Evolutionary conservation across 2,888 invertebrate genomes (phyloP).

Genomic region (Apodemia hepburni): DNA sequence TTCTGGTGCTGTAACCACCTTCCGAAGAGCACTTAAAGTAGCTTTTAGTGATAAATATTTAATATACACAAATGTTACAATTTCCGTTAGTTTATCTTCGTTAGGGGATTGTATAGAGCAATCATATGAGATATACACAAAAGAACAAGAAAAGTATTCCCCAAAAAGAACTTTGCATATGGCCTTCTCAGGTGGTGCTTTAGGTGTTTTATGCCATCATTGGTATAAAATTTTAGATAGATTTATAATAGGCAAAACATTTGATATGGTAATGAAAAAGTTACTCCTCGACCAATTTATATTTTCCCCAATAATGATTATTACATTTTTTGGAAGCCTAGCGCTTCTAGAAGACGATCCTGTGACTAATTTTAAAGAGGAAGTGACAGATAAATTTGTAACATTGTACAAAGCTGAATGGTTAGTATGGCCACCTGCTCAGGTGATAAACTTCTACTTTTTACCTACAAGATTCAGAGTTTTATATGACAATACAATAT

Average conservation of each 20-base stretch:
- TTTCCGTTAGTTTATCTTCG: constrained; percentile 89
- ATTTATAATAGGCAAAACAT: constrained; percentile 85
- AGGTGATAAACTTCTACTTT: constrained; percentile 94
- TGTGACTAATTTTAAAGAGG: constrained; percentile 82
- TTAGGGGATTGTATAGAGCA: constrained; percentile 92
- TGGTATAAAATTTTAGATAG: constrained; percentile 93
- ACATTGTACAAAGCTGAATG: constrained; percentile 93
- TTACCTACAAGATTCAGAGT: constrained; percentile 92
- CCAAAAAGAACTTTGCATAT: constrained; percentile 86
- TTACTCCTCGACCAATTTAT: constrained; percentile 91
- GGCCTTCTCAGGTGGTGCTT: constrained; percentile 88
- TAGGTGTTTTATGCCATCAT: constrained; percentile 91
- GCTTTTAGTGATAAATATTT: constrained; percentile 86
- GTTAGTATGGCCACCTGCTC: constrained; percentile 97
- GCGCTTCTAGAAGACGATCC: constrained; percentile 86
- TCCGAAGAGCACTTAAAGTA: constrained; percentile 48
- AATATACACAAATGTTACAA: constrained; percentile 89
- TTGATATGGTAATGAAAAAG: constrained; percentile 87
- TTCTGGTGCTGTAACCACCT: constrained; percentile 37
- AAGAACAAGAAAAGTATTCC: constrained; percentile 82
- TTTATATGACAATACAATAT: constrained; percentile 93
- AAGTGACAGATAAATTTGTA: constrained; percentile 87
- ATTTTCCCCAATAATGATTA: constrained; percentile 91
- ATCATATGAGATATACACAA: constrained; percentile 85
- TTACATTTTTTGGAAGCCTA: constrained; percentile 89